Evolutionary conservation across 23 tunicate species (phyloP), one percentile per base, ranked within the genome.

Genomic region (Corella eumyota): DNA sequence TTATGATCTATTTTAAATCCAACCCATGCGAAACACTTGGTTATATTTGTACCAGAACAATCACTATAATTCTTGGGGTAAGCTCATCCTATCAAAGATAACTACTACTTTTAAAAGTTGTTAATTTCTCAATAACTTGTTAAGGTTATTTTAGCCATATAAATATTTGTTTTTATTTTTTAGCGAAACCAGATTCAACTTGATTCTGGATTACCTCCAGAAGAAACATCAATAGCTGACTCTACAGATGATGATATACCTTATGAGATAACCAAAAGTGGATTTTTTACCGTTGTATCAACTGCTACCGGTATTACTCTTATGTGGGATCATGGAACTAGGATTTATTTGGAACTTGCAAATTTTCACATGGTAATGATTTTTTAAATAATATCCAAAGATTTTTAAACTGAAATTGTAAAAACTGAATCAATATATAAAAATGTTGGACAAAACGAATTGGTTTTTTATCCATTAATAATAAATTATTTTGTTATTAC

Each of bases 281-380:
- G 81, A 32, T 82, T 82, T 36, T 74, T 74, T 37, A 23, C 32
- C 21, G 35, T 74, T 32, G 55, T 74, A 11, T 48, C 61, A 25
- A 74, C 92, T 27, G 65, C 69, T 22, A 82, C 67, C 21, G 92
- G 92, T 5, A 3, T 82, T 23, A 66, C 73, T 2, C 60, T 82
- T 3, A 50, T 75, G 2, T 82, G 92, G 92, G 92, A 82, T 48
- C 58, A 67, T 27, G 81, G 50, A 48, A 82, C 92, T 4, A 51
- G 92, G 38, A 67, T 82, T 36, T 82, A 82, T 34, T 21, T 82
- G 36, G 76, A 69, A 34, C 6, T 82, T 27, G 69, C 60, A 20
- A 21, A 76, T 35, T 49, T 52, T 15, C 60, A 74, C 36, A 24
- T 38, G 11, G 83, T 76, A 67, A 60, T n/a, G n/a, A n/a, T 49